Conservation (phyloP, 2,797 vertebrate species). For the Miichthys miiuy region DNA sequence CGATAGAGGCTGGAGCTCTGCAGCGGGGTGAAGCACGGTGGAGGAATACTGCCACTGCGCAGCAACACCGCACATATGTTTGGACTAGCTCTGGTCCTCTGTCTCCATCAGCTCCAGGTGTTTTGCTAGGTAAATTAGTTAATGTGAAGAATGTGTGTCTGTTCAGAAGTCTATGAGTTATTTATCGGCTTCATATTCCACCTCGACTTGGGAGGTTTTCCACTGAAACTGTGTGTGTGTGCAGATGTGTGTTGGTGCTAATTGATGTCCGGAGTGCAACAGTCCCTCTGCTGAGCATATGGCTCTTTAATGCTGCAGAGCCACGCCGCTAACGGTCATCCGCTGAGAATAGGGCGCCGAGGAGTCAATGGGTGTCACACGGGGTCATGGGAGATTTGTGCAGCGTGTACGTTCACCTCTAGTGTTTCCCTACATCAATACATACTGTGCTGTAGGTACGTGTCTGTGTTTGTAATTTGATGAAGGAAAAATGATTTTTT, state of each 20-base stretch:
- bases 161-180: constrained; percentile 27
- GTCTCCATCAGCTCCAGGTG: constrained; percentile 58
- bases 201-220: constrained; percentile 24
- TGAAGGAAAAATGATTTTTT: too few relatives aligned
- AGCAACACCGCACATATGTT: constrained; percentile 17
- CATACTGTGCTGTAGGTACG: not conserved
- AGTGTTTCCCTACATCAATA: not conserved
- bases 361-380: not conserved
- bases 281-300: constrained; percentile 47
- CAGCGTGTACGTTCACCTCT: not conserved
- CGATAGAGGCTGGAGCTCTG: constrained; percentile 29
- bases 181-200: constrained; percentile 19
- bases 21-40: constrained; percentile 15
- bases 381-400: not conserved
- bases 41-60: constrained; percentile 10
- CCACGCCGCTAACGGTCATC: not conserved
- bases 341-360: not conserved
- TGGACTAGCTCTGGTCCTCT: constrained; percentile 11
- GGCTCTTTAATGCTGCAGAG: constrained; percentile 40
- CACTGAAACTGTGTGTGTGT: not conserved
- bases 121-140: constrained; percentile 32
- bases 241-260: constrained; percentile 22
- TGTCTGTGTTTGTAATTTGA: not conserved
- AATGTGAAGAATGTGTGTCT: constrained; percentile 18
- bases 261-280: constrained; percentile 37